Evolutionary conservation across 2,888 invertebrate species (phyloP), one percentile per base, ranked within the genome.

Genomic region (Panorpa germanica): DNA sequence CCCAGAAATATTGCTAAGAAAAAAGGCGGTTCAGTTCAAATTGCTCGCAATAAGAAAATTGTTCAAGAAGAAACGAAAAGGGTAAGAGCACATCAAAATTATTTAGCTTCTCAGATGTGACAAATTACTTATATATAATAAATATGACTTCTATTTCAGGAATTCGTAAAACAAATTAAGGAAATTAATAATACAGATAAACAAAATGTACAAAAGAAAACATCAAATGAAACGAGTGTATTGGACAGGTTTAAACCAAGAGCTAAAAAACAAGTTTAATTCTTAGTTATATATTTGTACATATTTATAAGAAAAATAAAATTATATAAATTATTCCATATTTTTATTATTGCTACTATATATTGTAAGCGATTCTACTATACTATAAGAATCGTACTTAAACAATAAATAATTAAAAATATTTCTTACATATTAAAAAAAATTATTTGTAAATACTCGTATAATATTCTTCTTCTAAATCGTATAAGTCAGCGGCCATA

Each of bases 401-500:
- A n/a, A n/a, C n/a, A n/a, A n/a, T n/a, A n/a, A n/a, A n/a, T n/a
- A n/a, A n/a, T n/a, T n/a, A n/a, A n/a, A n/a, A n/a, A n/a, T n/a
- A n/a, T n/a, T n/a, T n/a, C n/a, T n/a, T n/a, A n/a, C n/a, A n/a
- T n/a, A n/a, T n/a, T n/a, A 28, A 24, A 24, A 24, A 24, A n/a
- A n/a, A 35, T 45, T 45, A 54, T 41, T 54, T 54, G 39, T 50
- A 53, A 39, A 52, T 50, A 38, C 55, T 55, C 0, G 53, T 54
- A 34, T 55, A 55, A 37, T 55, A 55, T 38, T 55, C 55, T 34
- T 54, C 52, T 40, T 55, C 54, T 20, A 55, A 43, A 43, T 55
- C 55, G 33, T 55, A 55, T 17, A 55, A 62, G 57, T 93, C 91
- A 22, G 83, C 78, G 10, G 93, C 86, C 68, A 95, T 88, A 47